Evolutionary conservation across 2,888 invertebrate genomes (phyloP).

Genomic region (Ennomos erosarius): DNA sequence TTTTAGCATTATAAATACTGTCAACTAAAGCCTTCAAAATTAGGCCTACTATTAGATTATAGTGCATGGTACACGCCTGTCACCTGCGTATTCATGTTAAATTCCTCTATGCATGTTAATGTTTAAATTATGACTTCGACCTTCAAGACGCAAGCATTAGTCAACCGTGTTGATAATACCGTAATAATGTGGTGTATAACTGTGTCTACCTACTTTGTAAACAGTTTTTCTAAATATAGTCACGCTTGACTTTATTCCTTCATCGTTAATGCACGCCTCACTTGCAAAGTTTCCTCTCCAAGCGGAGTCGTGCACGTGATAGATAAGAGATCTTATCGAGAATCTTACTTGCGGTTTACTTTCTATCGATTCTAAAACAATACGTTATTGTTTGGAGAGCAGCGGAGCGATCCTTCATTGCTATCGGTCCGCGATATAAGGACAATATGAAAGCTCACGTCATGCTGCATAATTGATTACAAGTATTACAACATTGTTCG

Average conservation of each 20-base stretch:
- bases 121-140: slow-evolving; percentile 28
- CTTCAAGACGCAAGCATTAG: slow-evolving; percentile 25
- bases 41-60: slow-evolving; percentile 8
- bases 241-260: slow-evolving; percentile 46
- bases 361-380: slow-evolving; percentile 64
- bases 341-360: slow-evolving; percentile 59
- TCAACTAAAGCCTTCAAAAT: too few relatives aligned
- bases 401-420: slow-evolving; percentile 48
- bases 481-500: slow-evolving; percentile 49
- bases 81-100: slow-evolving; percentile 36
- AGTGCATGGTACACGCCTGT: slow-evolving; percentile 3
- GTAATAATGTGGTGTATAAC: slow-evolving; percentile 37
- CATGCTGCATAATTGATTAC: slow-evolving; percentile 50
- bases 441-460: slow-evolving; percentile 50
- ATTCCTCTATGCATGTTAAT: slow-evolving; percentile 38
- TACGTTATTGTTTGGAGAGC: slow-evolving; percentile 64
- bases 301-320: slow-evolving; percentile 46
- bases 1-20: too few relatives aligned
- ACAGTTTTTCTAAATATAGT: slow-evolving; percentile 30
- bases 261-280: slow-evolving; percentile 36
- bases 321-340: slow-evolving; percentile 67
- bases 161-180: slow-evolving; percentile 26
- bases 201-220: slow-evolving; percentile 40
- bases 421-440: slow-evolving; percentile 35
- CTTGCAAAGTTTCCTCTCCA: slow-evolving; percentile 34